Percentiles rank a stretch among this genome's conserved stretches.
These are phyloP conservation scores for Glomeris maerens DNA, from an alignment of 1,140 invertebrate species.

Conservation along the genomic window DNA sequence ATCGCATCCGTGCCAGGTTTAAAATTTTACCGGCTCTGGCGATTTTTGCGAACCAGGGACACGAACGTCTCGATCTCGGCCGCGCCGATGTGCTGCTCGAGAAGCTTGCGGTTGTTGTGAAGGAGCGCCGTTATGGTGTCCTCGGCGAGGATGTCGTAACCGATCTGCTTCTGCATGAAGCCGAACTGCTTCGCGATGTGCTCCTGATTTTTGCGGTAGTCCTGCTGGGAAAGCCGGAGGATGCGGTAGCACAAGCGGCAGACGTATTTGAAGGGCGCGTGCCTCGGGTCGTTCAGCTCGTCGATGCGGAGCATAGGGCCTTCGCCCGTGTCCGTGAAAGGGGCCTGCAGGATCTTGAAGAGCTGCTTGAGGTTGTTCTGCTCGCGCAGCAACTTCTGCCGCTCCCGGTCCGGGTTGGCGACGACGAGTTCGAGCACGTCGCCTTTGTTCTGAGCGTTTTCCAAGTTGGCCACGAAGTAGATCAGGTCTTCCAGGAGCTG, in stretches of 20 bases:
- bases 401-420: slow-evolving; percentile 76
- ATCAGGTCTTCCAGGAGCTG: slow-evolving; percentile 88
- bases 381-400: slow-evolving; percentile 92
- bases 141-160: slow-evolving; percentile 96
- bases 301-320: slow-evolving; percentile 77
- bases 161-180: slow-evolving; percentile 99
- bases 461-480: slow-evolving; percentile 92
- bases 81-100: slow-evolving; percentile 96
- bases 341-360: slow-evolving; percentile 81
- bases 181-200: slow-evolving; percentile 98
- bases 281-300: slow-evolving; percentile 78
- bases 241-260: slow-evolving; percentile 94
- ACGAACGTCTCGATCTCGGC: slow-evolving; percentile 99
- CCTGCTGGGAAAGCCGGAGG: slow-evolving; percentile 84
- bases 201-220: slow-evolving; percentile 99
- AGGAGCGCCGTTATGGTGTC: slow-evolving; percentile 97
- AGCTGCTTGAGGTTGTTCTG: slow-evolving; percentile 88
- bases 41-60: slow-evolving; percentile 83
- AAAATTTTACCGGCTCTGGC: slow-evolving; percentile 35
- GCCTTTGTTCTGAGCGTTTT: slow-evolving; percentile 85
- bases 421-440: slow-evolving; percentile 86
- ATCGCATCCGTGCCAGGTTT: too few relatives aligned
- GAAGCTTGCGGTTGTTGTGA: slow-evolving; percentile 92
- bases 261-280: slow-evolving; percentile 88
- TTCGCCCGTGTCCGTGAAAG: slow-evolving; percentile 46